phyloP scores from a whole-genome alignment of 2,888 invertebrate genomes.

The Hirtodrosophila alboralis region DNA sequence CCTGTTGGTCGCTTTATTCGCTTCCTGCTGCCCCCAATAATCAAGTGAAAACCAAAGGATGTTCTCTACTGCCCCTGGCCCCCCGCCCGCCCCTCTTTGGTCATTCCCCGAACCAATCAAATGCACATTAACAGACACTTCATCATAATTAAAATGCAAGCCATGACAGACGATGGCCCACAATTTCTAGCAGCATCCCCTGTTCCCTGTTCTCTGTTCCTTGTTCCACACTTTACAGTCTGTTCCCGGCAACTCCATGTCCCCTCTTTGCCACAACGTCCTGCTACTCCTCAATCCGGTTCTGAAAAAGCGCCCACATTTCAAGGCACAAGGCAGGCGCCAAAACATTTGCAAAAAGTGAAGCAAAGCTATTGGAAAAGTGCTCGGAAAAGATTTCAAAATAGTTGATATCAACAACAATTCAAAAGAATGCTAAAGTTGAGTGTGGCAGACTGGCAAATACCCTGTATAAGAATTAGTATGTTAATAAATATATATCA shows the following conservation, averaged over 20 bases:
- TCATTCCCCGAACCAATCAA: slow-evolving; percentile 43
- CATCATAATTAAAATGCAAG: slow-evolving; percentile 55
- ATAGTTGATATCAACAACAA: slow-evolving; percentile 23
- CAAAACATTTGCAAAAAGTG: slow-evolving; percentile 30
- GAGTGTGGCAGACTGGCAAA: no score
- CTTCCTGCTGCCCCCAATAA: no score
- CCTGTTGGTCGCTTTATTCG: no score
- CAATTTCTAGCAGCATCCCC: slow-evolving; percentile 5
- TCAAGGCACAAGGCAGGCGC: slow-evolving; percentile 31
- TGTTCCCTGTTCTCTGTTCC: background rate
- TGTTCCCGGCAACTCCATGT: no score
- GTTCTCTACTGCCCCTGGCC: no score
- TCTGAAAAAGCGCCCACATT: slow-evolving; percentile 28
- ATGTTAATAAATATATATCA: no score
- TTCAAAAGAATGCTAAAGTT: no score
- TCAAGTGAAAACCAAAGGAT: no score
- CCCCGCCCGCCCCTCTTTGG: background rate
- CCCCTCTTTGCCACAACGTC: no score
- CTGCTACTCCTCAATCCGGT: no score
- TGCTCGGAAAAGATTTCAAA: slow-evolving; percentile 34
- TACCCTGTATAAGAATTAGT: no score
- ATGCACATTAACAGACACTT: slow-evolving; percentile 49
- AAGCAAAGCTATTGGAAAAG: slow-evolving; percentile 8
- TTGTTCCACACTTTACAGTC: background rate
- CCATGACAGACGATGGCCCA: slow-evolving; percentile 3